Evolutionary conservation across 2,113 vertebrate genomes (phyloP), one percentile per base, ranked within the genome.

Genomic region (Fukomys damarensis): DNA sequence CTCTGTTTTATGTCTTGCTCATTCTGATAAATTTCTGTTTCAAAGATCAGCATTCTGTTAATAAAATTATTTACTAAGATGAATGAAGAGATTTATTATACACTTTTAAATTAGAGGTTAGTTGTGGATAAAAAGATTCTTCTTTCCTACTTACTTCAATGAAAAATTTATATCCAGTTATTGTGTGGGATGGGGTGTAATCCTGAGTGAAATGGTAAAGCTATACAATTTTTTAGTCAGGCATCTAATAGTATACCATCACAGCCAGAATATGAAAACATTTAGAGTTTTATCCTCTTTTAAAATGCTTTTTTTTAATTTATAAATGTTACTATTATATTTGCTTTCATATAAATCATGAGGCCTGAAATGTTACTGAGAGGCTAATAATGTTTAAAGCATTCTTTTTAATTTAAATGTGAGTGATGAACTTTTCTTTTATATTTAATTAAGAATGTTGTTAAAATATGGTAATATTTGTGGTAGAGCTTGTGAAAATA

Each of bases 1-100:
- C 58, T 97, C 65, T 98, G 41, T 89, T 97, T 96, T 96, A 56
- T 79, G 96, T 98, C 87, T 97, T 98, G 91, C 76, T 97, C 68
- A 22, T 97, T 84, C 61, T 96, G 96, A 93, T 70, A 92, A 9
- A 1, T 96, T 94, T 98, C 86, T 97, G 85, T 98, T 98, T 97
- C 96, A 98, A 96, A 98, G 89, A 94, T 54, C 89, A 97, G 77
- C 92, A 97, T 97, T 94, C 46, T 93, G 20, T 59, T 79, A 72
- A 80, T 58, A 89, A 81, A 81, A n/a, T n/a, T 2, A 22, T 70
- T 98, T 94, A 94, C 97, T 95, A 88, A 95, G 95, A 30, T 96
- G 32, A 97, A 97, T 95, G 68, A 52, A 77, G 74, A 97, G 13
- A 2, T 85, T 95, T 96, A 93, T 91, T 98, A 94, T 96, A 28